phyloP scores from a whole-genome alignment of 1,140 invertebrate genomes.

The Papilio dardanus region DNA sequence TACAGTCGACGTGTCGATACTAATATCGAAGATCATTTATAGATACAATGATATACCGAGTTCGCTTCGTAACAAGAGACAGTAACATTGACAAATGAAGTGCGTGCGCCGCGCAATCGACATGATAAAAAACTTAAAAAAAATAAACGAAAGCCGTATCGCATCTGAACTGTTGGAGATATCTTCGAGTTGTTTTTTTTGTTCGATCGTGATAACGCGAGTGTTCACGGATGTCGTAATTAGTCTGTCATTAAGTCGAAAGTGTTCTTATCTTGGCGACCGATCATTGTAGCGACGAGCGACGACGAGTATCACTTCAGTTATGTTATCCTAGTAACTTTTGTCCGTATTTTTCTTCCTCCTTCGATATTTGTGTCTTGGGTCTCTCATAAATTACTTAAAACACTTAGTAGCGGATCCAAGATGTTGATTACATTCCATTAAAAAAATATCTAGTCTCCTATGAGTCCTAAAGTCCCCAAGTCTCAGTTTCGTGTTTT shows the following conservation, averaged over 20 bases:
- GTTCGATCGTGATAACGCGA: conserved; percentile 35
- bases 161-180: conserved; percentile 30
- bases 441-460: too few relatives aligned
- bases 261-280: conserved; percentile 48
- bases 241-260: conserved; percentile 62
- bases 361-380: background rate
- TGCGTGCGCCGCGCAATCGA: conserved; percentile 19
- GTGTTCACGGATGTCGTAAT: conserved; percentile 53
- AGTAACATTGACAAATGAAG: conserved; percentile 37
- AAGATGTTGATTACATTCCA: background rate
- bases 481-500: too few relatives aligned
- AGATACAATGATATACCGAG: conserved; percentile 30
- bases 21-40: conserved; percentile 21
- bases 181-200: conserved; percentile 28
- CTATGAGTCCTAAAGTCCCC: background rate
- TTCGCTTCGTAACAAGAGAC: conserved; percentile 6
- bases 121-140: conserved; percentile 1
- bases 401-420: background rate
- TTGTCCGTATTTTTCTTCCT: background rate
- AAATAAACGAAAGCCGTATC: conserved; percentile 29
- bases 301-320: conserved; percentile 29
- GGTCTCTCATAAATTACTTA: too few relatives aligned
- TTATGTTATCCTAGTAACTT: conserved; percentile 3
- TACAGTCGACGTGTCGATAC: conserved; percentile 13
- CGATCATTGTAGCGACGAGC: conserved; percentile 40